These are phyloP conservation scores for Mobula birostris DNA, from an alignment of 2,113 vertebrate species.

Conservation along the genomic window DNA sequence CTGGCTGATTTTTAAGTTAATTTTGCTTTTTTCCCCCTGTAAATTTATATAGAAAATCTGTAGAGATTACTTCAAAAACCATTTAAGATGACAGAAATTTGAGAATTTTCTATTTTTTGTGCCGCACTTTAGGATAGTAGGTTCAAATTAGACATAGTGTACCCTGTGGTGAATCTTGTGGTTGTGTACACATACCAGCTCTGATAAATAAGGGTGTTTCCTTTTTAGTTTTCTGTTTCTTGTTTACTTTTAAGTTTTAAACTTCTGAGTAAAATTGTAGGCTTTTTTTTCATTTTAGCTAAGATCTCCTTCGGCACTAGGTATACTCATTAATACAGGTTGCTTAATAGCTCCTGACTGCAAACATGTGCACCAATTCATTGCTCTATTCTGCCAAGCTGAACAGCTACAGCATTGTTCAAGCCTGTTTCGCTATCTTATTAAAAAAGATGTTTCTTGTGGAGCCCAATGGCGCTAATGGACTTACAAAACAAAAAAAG, in stretches of 20 bases:
- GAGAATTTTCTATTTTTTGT: background rate
- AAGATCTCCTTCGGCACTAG: background rate
- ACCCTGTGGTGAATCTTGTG: slow-evolving; percentile 13
- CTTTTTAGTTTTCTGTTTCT: slow-evolving; percentile 7
- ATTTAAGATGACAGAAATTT: background rate
- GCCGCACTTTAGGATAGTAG: background rate
- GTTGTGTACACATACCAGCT: background rate
- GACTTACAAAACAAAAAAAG: background rate
- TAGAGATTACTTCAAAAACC: background rate
- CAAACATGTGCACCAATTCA: background rate
- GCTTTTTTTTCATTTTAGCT: background rate
- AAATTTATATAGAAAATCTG: background rate
- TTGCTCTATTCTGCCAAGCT: background rate
- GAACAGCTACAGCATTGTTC: background rate
- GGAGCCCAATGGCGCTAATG: background rate
- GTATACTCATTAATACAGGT: too few species aligned
- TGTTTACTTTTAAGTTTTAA: background rate
- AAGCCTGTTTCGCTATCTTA: background rate
- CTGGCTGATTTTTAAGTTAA: background rate
- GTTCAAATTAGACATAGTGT: background rate
- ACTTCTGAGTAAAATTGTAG: background rate
- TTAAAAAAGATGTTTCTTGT: background rate
- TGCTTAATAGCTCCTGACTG: background rate
- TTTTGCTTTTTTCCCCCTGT: background rate
- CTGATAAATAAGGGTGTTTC: slow-evolving; percentile 26